Conservation (phyloP, 2,888 invertebrate genomes). For the Trichopria drosophilae region DNA sequence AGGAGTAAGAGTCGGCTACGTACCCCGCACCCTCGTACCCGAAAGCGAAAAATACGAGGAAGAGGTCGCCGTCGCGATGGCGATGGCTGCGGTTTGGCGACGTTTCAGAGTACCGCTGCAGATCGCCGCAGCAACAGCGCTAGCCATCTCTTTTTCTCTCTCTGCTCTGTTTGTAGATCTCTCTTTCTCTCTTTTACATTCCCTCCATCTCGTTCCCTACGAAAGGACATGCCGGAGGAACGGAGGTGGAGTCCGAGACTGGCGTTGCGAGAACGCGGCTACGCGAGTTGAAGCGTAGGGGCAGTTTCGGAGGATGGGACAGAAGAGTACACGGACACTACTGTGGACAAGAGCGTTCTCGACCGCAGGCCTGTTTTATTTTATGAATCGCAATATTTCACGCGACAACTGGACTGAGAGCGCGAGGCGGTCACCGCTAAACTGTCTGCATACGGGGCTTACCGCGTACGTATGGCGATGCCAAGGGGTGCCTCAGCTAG, state of each 20-base stretch:
- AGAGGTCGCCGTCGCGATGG: constrained; percentile 39
- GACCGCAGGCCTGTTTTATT: constrained; percentile 59
- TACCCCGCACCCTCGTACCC: neutral
- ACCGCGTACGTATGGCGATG: constrained; percentile 50
- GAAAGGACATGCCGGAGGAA: constrained; percentile 2
- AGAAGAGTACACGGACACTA: constrained; percentile 34
- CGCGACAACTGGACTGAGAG: constrained; percentile 58
- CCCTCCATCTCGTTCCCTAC: neutral
- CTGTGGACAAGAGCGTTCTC: constrained; percentile 46
- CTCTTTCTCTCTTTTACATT: too few relatives aligned
- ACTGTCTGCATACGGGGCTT: constrained; percentile 54
- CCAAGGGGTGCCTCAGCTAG: constrained; percentile 42
- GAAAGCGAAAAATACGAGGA: constrained; percentile 39
- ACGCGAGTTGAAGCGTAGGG: constrained; percentile 26
- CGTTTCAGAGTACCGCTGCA: constrained; percentile 44
- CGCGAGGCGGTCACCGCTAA: constrained; percentile 56
- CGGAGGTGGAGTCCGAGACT: neutral
- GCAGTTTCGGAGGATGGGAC: constrained; percentile 16
- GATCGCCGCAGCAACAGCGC: constrained; percentile 32
- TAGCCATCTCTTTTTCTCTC: too few relatives aligned
- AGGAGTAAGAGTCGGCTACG: constrained; percentile 18
- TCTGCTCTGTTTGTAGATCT: too few relatives aligned
- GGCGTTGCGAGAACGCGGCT: constrained; percentile 8
- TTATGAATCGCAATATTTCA: constrained; percentile 59
- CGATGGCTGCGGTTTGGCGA: constrained; percentile 53